phyloP scores from a whole-genome alignment of 2,113 vertebrate genomes.

The Mionectes macconnelli region DNA sequence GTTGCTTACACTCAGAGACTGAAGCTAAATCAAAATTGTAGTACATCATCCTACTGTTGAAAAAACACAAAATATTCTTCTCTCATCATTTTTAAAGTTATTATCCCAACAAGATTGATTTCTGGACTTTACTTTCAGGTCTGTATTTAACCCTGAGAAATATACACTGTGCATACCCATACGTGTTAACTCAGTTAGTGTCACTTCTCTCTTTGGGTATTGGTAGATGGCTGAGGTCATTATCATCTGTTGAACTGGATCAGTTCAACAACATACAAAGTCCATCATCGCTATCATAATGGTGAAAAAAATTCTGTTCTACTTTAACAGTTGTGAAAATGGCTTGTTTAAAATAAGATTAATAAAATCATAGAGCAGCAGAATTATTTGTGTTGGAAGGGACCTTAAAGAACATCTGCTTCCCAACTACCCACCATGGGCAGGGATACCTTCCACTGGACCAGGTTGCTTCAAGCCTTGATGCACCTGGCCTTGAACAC shows the following conservation, averaged over 20 bases:
- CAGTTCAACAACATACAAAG: neutral
- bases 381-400: neutral
- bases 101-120: neutral
- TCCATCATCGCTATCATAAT: neutral
- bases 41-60: neutral
- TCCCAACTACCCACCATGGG: neutral
- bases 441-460: neutral
- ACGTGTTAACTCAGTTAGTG: neutral
- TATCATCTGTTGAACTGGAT: neutral
- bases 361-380: neutral
- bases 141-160: neutral
- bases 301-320: neutral
- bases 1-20: neutral
- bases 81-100: neutral
- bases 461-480: neutral
- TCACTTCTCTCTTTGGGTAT: neutral
- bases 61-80: neutral
- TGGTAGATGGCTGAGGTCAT: neutral
- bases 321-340: neutral
- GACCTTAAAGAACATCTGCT: neutral
- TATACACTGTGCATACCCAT: neutral
- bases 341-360: neutral
- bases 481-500: neutral
- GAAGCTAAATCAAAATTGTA: neutral
- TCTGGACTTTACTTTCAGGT: neutral